Evolutionary conservation across 2,888 invertebrate species (phyloP), one percentile per base, ranked within the genome.

Genomic region (Hetaerina titia): DNA sequence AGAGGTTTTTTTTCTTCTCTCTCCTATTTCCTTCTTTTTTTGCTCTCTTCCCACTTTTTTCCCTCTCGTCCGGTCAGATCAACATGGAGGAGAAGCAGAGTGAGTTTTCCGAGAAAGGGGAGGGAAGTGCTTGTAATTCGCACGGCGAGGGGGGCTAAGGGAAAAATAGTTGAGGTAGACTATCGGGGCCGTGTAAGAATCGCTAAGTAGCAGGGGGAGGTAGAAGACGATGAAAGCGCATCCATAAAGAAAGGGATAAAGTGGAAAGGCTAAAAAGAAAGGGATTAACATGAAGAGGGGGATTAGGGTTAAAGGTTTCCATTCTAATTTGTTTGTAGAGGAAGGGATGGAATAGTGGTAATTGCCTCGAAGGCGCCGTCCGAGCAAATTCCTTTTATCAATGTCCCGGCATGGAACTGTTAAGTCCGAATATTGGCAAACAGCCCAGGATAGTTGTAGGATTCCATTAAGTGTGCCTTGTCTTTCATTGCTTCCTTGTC

Each of bases 121-220:
- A 88, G 22, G 90, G 60, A 60, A 90, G 90, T 60, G 60, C 60
- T 90, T 90, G 90, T 90, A 90, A 90, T 90, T 58, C 90, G 90
- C 64, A 31, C 25, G 63, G 45, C 56, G 56, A 19, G 89, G 57
- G 89, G 17, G 56, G 2, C 81, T 81, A 81, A 81, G 81, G 81
- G 81, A 81, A 81, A 45, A 64, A 64, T 64, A 63, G 25, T 90
- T 45, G 90, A 63, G 90, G 31, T 45, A 17, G 60, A 58, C 90
- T 60, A 60, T 90, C 25, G 58, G 58, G 4, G 25, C 25, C n/a
- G 25, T 58, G 63, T 19, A 64, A 90, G 31, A 45, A 15, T 19
- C 31, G 22, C 19, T 31, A 25, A 63, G 63, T n/a, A 57, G 60
- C 69, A n/a, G n/a, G 17, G 9, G 19, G 90, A n/a, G 60, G 25